phyloP scores from a whole-genome alignment of 2,113 vertebrate species.

The Pseudorhombus dupliciocellatus region DNA sequence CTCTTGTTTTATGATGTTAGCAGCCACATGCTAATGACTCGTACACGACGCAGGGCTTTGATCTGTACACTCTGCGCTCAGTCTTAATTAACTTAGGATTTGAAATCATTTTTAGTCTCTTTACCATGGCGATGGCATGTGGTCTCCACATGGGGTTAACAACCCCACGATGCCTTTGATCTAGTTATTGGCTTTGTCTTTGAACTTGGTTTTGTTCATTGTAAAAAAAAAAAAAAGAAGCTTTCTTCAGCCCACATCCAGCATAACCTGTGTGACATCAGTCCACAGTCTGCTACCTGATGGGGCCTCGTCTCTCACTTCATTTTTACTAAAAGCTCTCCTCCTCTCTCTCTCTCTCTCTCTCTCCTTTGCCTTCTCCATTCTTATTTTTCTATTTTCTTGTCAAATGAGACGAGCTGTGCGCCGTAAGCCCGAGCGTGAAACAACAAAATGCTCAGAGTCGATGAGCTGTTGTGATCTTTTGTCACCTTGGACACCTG shows the following conservation, averaged over 20 bases:
- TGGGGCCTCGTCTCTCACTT: slow-evolving; percentile 24
- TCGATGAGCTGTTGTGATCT: slow-evolving; percentile 71
- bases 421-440: slow-evolving; percentile 61
- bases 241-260: slow-evolving; percentile 18
- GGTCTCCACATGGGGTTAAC: slow-evolving; percentile 10
- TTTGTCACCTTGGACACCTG: slow-evolving; percentile 64
- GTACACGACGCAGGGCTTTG: slow-evolving; percentile 50
- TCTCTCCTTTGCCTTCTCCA: slow-evolving; percentile 15
- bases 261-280: slow-evolving; percentile 7
- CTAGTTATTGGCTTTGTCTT: slow-evolving; percentile 13
- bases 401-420: slow-evolving; percentile 58
- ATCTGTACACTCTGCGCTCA: slow-evolving; percentile 54
- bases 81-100: slow-evolving; percentile 48
- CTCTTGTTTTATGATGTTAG: slow-evolving; percentile 48
- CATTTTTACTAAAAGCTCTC: slow-evolving; percentile 31
- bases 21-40: slow-evolving; percentile 59
- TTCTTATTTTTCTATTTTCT: slow-evolving; percentile 26
- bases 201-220: slow-evolving; percentile 8
- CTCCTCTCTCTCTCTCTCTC: no score
- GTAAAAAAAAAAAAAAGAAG: neutral
- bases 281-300: neutral
- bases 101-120: slow-evolving; percentile 35
- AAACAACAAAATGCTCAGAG: slow-evolving; percentile 65
- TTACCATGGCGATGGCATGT: slow-evolving; percentile 3
- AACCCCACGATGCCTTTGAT: slow-evolving; percentile 36